A percentile compares a stretch with the other conserved stretches of the same genome.
These are phyloP conservation scores for Mobula hypostoma DNA, from an alignment of 2,113 vertebrate genomes.

Conservation along the genomic window DNA sequence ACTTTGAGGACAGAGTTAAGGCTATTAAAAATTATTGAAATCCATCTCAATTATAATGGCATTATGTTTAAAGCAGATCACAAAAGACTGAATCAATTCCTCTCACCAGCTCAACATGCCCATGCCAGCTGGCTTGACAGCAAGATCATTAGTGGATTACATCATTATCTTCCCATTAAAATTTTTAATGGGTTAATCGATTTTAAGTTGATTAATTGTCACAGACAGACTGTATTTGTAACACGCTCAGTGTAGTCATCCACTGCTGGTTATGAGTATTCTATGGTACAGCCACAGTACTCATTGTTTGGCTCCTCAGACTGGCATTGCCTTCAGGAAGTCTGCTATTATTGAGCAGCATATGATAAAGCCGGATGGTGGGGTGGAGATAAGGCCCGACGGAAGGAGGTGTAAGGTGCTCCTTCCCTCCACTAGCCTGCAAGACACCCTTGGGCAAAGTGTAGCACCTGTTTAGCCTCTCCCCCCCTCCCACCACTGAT, in stretches of 20 bases:
- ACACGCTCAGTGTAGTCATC: neutral
- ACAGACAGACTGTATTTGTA: neutral
- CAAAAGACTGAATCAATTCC: neutral
- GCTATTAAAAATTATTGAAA: neutral
- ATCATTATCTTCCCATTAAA: slow-evolving; percentile 29
- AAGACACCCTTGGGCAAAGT: too few relatives aligned
- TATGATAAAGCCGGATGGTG: neutral
- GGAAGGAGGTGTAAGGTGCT: too few relatives aligned
- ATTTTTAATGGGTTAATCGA: slow-evolving; percentile 29
- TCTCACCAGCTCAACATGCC: neutral
- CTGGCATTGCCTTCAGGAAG: neutral
- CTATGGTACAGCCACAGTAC: neutral
- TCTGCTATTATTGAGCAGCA: neutral
- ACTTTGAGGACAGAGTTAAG: neutral
- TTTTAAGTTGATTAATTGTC: slow-evolving; percentile 29
- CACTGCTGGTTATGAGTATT: neutral
- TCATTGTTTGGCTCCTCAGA: neutral
- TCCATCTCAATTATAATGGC: neutral
- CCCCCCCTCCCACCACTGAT: too few relatives aligned
- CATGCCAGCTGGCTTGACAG: neutral
- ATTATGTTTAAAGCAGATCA: neutral
- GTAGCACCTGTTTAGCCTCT: too few relatives aligned
- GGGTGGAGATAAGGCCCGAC: too few relatives aligned
- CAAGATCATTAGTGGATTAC: slow-evolving; percentile 21
- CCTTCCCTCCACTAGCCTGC: too few relatives aligned